A percentile compares a stretch with the other conserved stretches of the same genome.
Conservation (phyloP, 2,888 invertebrate species). For the Lasioglossum figueresi region DNA sequence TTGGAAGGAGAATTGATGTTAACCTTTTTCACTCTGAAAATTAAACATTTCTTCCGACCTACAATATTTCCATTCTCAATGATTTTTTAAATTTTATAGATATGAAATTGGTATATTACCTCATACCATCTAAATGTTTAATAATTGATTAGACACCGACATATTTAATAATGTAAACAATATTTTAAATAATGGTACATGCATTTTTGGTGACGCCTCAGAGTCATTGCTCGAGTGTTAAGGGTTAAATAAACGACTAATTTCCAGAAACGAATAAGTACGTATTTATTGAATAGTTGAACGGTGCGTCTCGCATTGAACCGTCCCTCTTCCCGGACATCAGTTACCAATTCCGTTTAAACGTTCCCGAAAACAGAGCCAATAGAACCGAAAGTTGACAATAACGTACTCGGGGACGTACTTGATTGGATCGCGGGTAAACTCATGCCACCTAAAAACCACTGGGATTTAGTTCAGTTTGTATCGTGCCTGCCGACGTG, state of each 20-base stretch:
- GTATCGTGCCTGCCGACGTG: slow-evolving; percentile 52
- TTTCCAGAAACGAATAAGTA: not conserved
- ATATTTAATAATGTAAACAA: no score
- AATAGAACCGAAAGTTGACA: slow-evolving; percentile 44
- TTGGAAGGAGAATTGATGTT: not conserved
- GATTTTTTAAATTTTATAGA: no score
- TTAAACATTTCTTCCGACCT: no score
- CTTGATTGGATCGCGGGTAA: slow-evolving; percentile 54
- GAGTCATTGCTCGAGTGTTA: no score
- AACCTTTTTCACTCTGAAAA: no score
- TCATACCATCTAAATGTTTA: no score
- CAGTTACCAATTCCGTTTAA: slow-evolving; percentile 50
- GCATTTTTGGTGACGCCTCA: no score
- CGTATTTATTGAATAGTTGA: not conserved
- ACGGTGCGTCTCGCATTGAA: not conserved
- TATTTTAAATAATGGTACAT: no score
- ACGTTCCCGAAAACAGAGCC: slow-evolving; percentile 38
- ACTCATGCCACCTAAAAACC: slow-evolving; percentile 39
- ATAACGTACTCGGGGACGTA: slow-evolving; percentile 37
- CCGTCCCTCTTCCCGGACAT: not conserved
- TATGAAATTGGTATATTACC: no score
- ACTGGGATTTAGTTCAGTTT: slow-evolving; percentile 54
- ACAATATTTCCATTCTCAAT: no score
- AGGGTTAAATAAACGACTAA: not conserved
- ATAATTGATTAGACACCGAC: no score